phyloP scores from a whole-genome alignment of 2,888 invertebrate species.

The Papilio elwesi region DNA sequence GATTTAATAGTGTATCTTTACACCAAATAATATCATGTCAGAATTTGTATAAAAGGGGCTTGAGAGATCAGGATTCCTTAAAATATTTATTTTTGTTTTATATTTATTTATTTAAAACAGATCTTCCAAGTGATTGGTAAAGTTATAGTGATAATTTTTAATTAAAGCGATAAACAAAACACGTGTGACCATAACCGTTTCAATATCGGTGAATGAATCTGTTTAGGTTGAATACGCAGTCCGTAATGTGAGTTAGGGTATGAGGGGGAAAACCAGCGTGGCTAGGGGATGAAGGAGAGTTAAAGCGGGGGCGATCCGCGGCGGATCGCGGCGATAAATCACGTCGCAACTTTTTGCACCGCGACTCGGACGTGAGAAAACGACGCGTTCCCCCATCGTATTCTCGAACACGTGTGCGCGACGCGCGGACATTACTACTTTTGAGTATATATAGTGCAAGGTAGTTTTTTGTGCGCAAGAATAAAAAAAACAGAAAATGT shows the following conservation, averaged over 20 bases:
- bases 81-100: too few species aligned
- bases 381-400: conserved; percentile 57
- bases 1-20: too few species aligned
- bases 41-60: too few species aligned
- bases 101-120: too few species aligned
- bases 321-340: conserved; percentile 65
- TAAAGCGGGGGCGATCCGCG: conserved; percentile 45
- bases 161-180: too few species aligned
- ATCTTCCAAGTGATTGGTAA: too few species aligned
- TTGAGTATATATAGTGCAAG: background rate
- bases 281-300: conserved; percentile 6
- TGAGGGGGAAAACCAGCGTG: background rate
- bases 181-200: too few species aligned
- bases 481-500: background rate
- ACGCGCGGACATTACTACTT: conserved; percentile 45
- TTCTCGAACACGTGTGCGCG: conserved; percentile 58
- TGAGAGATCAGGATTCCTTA: too few species aligned
- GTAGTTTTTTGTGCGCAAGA: too few species aligned
- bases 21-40: too few species aligned
- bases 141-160: too few species aligned
- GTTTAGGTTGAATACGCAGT: background rate
- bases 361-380: conserved; percentile 66
- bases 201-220: too few species aligned
- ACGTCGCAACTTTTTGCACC: conserved; percentile 50
- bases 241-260: background rate